Evolutionary conservation across 2,888 invertebrate species (phyloP), one percentile per base, ranked within the genome.

Genomic region (Glaucopsyche alexis): DNA sequence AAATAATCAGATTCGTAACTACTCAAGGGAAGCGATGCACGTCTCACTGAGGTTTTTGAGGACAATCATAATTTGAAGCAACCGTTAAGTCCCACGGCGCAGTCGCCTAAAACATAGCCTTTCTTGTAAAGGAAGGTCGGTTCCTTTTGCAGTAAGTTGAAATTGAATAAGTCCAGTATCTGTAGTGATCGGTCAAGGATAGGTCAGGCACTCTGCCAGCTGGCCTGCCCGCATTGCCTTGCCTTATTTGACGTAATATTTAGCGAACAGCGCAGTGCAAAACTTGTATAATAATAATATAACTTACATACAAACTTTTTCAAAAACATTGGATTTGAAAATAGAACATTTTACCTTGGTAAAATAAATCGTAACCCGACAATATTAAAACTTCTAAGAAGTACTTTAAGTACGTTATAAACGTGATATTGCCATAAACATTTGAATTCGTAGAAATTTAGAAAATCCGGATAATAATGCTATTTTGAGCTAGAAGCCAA

Each of bases 131-230:
- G 29, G 29, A 29, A 29, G 29, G 29, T 29, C 29, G 29, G 13
- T 60, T 60, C 11, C 14, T 60, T 6, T 13, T 14, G 13, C 29
- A 60, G 29, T 29, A 6, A 50, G 42, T 42, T 38, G 29, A 60
- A 60, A 60, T 60, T 6, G 6, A 29, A 60, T 13, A 60, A 38
- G 11, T 38, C 13, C 50, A 50, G 14, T 60, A 38, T 60, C 29
- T 60, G 60, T 60, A 29, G 60, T 45, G 67, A 42, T 45, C 67
- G 45, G 67, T 67, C 67, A 67, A 67, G 67, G 67, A 67, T 45
- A 67, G 45, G 67, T 45, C 67, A 67, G 67, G 67, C 67, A 67
- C 16, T 19, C 29, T 69, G 69, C 69, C 69, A 69, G 69, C 69
- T 69, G 47, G 47, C 14, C 69, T 19, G 64, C 7, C 69, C 29